These are phyloP conservation scores for Papilio protenor DNA, from an alignment of 2,888 invertebrate genomes.

Conservation along the genomic window DNA sequence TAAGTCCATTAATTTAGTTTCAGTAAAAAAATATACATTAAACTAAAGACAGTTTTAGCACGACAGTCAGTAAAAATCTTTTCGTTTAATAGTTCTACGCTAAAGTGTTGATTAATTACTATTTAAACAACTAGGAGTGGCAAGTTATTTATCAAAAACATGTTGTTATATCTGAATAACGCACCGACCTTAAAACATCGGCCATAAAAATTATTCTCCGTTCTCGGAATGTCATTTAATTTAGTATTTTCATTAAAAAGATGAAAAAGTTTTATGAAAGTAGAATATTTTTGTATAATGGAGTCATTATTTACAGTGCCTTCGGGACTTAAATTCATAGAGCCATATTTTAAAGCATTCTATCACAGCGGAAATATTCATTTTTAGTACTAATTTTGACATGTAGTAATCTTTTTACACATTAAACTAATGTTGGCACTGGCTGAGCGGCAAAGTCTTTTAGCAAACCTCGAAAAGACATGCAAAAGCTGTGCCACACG, in stretches of 20 bases:
- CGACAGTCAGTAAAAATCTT: not conserved
- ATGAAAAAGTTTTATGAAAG: constrained; percentile 4
- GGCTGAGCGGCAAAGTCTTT: not conserved
- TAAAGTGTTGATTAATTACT: too few relatives aligned
- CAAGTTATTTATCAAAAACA: too few relatives aligned
- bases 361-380: not conserved
- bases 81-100: not conserved
- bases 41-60: not conserved
- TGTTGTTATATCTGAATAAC: not conserved
- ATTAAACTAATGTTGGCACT: not conserved
- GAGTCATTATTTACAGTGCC: constrained; percentile 13
- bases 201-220: not conserved
- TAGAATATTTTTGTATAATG: constrained; percentile 13
- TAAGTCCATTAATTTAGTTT: too few relatives aligned
- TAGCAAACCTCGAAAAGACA: constrained; percentile 1
- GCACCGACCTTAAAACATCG: not conserved
- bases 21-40: not conserved
- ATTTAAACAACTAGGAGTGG: not conserved
- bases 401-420: not conserved
- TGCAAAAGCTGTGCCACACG: not conserved
- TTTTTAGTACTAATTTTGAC: not conserved
- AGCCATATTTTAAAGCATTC: not conserved
- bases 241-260: not conserved
- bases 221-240: constrained; percentile 3
- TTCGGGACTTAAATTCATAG: not conserved